Conservation (phyloP, 2,888 invertebrate species). For the Acleris sparsana region DNA sequence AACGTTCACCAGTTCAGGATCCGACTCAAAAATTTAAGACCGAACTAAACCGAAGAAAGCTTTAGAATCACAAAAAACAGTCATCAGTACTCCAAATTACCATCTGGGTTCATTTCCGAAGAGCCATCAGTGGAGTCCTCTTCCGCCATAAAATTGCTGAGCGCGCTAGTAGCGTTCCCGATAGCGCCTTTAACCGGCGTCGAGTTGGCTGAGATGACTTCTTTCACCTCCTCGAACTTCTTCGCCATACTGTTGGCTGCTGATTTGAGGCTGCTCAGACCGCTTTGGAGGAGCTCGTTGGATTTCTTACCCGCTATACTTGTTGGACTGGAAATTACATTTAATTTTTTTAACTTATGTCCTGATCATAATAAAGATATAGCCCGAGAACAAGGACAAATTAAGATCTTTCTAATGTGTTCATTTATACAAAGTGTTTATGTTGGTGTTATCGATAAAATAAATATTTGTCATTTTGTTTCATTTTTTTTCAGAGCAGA, state of each 20-base stretch:
- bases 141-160: conserved; percentile 68
- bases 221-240: conserved; percentile 95
- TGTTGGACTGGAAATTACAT: conserved; percentile 85
- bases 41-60: too few relatives aligned
- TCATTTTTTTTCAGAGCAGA: too few relatives aligned
- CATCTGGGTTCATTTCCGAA: conserved; percentile 78
- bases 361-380: too few relatives aligned
- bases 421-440: too few relatives aligned
- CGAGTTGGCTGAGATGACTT: conserved; percentile 94
- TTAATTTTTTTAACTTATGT: neutral
- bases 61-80: too few relatives aligned
- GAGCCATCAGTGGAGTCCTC: conserved; percentile 75
- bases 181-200: conserved; percentile 90
- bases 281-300: conserved; percentile 93
- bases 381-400: too few relatives aligned
- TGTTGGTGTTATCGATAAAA: too few relatives aligned
- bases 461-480: too few relatives aligned
- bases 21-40: too few relatives aligned
- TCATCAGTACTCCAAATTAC: conserved; percentile 51
- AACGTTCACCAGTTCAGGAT: too few relatives aligned
- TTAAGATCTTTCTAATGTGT: too few relatives aligned
- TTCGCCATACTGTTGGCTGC: conserved; percentile 93
- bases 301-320: conserved; percentile 94
- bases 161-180: conserved; percentile 72
- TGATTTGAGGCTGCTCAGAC: conserved; percentile 92